Percentiles rank a stretch among this genome's conserved stretches.
phyloP scores from a whole-genome alignment of 2,113 vertebrate species.

The crab-eating macaque (Macaca fascicularis) region T2T-MFA8v1.1 NC_088380.1:170261001-170261500 shows the following conservation, averaged over 20 bases:
- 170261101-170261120: background rate
- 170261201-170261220: background rate
- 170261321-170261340: background rate
- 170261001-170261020: too few species aligned
- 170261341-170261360: background rate
- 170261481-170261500: background rate
- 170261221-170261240: too few species aligned
- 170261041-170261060: too few species aligned
- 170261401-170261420: background rate
- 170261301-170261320: background rate
- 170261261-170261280: background rate
- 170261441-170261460: background rate
- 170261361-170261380: background rate
- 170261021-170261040: too few species aligned
- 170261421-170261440: background rate
- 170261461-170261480: background rate
- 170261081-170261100: background rate
- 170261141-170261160: background rate
- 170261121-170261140: background rate
- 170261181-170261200: background rate
- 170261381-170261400: background rate
- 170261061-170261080: fast-evolving
- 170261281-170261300: background rate
- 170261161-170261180: background rate
- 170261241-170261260: background rate